Base-by-base conservation (phyloP, 2,113 vertebrate species). In the Microtus ochrogaster region DNA sequence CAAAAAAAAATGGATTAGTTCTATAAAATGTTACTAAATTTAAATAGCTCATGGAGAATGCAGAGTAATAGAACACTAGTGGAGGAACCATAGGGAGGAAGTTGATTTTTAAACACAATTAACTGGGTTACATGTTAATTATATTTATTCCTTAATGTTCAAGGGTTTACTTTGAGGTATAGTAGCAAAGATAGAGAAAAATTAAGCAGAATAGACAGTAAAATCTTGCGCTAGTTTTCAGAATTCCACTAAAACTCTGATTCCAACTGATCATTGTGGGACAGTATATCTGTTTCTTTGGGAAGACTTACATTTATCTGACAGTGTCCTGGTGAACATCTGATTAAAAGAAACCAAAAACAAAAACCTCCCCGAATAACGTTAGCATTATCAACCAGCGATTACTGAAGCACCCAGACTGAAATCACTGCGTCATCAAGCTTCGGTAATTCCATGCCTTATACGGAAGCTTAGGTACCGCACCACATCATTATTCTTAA, bases 401-500 rank as follows among this genome's bases (percentile, higher is more conserved):
- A 16, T 92, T 74, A 90, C 66, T 92, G 92, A 47, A 77, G 33
- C 19, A 55, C 22, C 33, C 10, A 90, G 41, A 41, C 36, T 72
- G 10, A 33, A 70, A 72, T 72, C 79, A 88, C 66, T 92, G 90
- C 66, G 68, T 33, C 36, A 58, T 24, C 33, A 12, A 92, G 55
- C 47, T 81, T 10, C 17, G 49, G 6, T 93, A 81, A 94, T 68
- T 89, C 92, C 49, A 47, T n/a, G 77, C 58, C 41, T 30, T 30
- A 58, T 72, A 52, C 30, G 74, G 44, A 96, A 96, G 28, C 36
- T 66, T 49, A 83, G 33, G 68, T 91, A 33, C 17, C 70, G 82
- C 73, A 63, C 21, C 82, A n/a, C 85, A 36, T 33, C 68, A 21
- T 78, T 90, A 78, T 93, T 94, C 73, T 92, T 93, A 87, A 94